Evolutionary conservation across 2,797 vertebrate genomes (phyloP).

Genomic region (Hipposideros larvatus): DNA sequence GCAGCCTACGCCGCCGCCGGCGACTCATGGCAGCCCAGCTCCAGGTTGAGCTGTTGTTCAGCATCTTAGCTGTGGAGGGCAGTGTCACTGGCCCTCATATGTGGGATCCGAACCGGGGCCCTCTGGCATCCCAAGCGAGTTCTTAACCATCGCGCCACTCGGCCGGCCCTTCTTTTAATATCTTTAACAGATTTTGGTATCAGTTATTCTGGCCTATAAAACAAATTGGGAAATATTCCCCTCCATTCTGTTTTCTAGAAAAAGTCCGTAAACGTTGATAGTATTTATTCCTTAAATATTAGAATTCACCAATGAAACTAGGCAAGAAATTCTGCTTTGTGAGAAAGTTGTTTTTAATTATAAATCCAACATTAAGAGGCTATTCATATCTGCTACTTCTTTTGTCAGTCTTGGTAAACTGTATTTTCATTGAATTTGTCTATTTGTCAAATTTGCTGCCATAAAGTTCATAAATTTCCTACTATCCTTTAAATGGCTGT

Average conservation of each 20-base stretch:
- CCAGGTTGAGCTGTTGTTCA: too few species aligned
- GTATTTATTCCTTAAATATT: constrained; percentile 21
- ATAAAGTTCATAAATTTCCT: neutral
- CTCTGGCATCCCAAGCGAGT: too few species aligned
- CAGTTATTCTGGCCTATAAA: constrained; percentile 33
- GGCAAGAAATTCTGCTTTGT: neutral
- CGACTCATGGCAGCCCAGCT: too few species aligned
- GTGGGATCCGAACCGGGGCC: too few species aligned
- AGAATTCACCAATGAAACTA: constrained; percentile 41
- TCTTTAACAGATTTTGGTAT: neutral
- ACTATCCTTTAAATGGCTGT: neutral
- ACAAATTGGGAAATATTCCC: neutral
- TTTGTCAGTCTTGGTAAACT: neutral
- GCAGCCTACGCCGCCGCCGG: too few species aligned
- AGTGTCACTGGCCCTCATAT: too few species aligned
- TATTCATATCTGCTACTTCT: constrained; percentile 5
- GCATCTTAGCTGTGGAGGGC: too few species aligned
- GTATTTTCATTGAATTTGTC: neutral
- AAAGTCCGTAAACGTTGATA: neutral
- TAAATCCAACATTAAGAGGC: neutral
- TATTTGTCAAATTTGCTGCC: constrained; percentile 16
- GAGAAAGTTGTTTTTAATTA: constrained; percentile 6
- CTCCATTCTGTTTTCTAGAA: neutral
- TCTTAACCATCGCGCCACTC: too few species aligned
- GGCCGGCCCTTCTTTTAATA: too few species aligned